These are phyloP conservation scores for Brachypodius melanocephalos DNA, from an alignment of 2,113 vertebrate genomes.

Conservation along the genomic window DNA sequence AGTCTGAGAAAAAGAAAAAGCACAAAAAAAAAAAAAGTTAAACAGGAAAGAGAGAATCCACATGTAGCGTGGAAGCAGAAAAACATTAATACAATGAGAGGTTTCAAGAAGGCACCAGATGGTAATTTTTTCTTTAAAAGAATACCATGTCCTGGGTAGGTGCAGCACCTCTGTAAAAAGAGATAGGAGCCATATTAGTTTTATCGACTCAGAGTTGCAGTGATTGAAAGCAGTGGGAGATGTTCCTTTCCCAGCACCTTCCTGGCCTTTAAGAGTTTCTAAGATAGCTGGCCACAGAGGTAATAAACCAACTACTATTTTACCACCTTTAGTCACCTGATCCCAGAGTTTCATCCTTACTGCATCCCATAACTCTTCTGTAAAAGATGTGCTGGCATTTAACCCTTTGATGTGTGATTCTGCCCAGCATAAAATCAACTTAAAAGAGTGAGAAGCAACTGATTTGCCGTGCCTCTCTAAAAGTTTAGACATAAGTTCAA, in stretches of 20 bases:
- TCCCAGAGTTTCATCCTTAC: neutral
- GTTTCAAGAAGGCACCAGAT: neutral
- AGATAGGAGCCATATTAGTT: neutral
- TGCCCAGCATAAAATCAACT: rapidly evolving
- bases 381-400: neutral
- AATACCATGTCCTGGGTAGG: neutral
- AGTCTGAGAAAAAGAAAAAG: neutral
- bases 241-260: rapidly evolving
- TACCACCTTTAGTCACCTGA: neutral
- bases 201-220: neutral
- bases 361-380: neutral
- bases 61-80: rapidly evolving
- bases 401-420: neutral
- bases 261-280: neutral
- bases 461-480: neutral
- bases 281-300: neutral
- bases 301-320: neutral
- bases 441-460: neutral
- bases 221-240: neutral
- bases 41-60: neutral
- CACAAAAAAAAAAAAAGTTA: neutral
- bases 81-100: neutral
- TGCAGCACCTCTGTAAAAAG: neutral
- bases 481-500: neutral
- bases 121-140: neutral